Evolutionary conservation across 2,113 vertebrate species (phyloP).

Genomic region (Xyrauchen texanus): DNA sequence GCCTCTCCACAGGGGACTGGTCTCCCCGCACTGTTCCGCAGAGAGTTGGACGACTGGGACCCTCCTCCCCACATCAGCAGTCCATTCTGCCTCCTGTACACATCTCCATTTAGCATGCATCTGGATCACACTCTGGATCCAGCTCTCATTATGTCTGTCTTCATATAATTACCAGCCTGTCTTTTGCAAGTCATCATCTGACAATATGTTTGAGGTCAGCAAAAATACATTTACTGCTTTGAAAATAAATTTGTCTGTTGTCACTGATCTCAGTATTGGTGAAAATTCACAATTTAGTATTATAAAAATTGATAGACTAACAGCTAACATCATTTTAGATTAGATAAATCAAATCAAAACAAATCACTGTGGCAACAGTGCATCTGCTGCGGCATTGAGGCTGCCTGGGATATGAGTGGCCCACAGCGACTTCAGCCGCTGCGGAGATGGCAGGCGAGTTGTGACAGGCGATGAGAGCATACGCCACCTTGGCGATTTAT

Average conservation of each 20-base stretch:
- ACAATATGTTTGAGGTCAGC: constrained; percentile 4
- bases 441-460: too few relatives aligned
- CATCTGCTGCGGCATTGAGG: too few relatives aligned
- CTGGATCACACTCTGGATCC: constrained; percentile 50
- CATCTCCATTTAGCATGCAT: constrained; percentile 63
- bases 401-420: too few relatives aligned
- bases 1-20: constrained; percentile 62
- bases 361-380: too few relatives aligned
- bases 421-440: too few relatives aligned
- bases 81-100: constrained; percentile 65
- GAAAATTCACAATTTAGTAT: neutral
- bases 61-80: constrained; percentile 62
- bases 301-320: too few relatives aligned
- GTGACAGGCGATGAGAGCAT: too few relatives aligned
- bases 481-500: too few relatives aligned
- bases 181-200: constrained; percentile 57
- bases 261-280: neutral
- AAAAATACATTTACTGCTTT: neutral
- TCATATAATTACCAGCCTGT: constrained; percentile 54
- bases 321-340: too few relatives aligned
- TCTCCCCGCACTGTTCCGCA: constrained; percentile 67
- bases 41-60: constrained; percentile 72
- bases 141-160: constrained; percentile 36
- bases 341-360: too few relatives aligned
- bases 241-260: constrained; percentile 2